Conservation (phyloP, 2,888 invertebrate genomes). For the Phengaris alcon region DNA sequence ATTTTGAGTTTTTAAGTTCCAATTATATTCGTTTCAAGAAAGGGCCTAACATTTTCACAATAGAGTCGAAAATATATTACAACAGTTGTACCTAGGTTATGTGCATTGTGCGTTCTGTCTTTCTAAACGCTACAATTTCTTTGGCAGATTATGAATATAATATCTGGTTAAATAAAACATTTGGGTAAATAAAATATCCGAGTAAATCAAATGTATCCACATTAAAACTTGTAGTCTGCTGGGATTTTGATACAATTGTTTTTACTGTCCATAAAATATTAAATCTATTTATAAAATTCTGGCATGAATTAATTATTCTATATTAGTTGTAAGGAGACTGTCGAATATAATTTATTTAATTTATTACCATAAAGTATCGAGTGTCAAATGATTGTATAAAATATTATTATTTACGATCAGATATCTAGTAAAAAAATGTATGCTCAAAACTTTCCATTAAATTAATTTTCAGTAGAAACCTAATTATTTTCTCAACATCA, state of each 20-base stretch:
- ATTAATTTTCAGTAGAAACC: slow-evolving; percentile 8
- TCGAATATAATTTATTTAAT: slow-evolving; percentile 1
- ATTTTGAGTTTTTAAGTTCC: no score
- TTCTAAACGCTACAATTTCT: background rate
- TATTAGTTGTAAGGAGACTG: slow-evolving; percentile 12
- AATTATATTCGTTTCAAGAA: background rate
- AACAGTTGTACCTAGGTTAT: background rate
- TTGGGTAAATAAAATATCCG: background rate
- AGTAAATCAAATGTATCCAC: no score
- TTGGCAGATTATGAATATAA: background rate
- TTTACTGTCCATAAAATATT: background rate
- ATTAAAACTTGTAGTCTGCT: background rate
- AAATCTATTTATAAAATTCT: background rate
- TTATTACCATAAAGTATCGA: background rate
- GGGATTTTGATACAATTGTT: background rate
- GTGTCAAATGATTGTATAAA: background rate
- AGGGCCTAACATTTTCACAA: background rate
- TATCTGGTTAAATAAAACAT: background rate
- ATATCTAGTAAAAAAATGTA: background rate
- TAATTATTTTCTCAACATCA: background rate
- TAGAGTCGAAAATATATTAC: background rate
- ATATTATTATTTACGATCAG: background rate
- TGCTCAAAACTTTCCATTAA: slow-evolving; percentile 22
- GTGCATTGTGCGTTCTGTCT: background rate
- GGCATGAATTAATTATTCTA: background rate